These are phyloP conservation scores for Campoplex nolae DNA, from an alignment of 2,888 invertebrate genomes.

Conservation along the genomic window DNA sequence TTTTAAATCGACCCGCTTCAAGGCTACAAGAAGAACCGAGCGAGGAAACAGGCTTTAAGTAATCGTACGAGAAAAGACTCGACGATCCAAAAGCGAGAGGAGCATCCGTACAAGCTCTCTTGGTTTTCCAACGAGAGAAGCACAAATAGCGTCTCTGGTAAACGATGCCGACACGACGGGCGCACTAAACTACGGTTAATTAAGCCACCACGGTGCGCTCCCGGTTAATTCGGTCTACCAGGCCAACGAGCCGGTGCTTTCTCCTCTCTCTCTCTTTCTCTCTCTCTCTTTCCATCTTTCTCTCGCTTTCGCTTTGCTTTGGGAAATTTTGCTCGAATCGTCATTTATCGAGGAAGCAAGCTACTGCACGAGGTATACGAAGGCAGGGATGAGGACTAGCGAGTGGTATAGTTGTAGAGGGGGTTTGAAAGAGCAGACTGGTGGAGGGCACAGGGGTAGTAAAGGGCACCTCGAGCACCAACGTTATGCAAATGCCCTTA, in stretches of 20 bases:
- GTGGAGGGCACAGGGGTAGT: conserved; percentile 15
- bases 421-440: conserved; percentile 7
- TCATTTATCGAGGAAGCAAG: conserved; percentile 78
- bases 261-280: conserved; percentile 33
- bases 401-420: conserved; percentile 6
- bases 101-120: conserved; percentile 5
- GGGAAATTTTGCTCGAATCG: conserved; percentile 80
- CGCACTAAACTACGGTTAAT: conserved; percentile 75
- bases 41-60: conserved; percentile 9
- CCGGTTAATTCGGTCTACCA: conserved; percentile 62
- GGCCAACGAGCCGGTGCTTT: conserved; percentile 44
- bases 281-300: conserved; percentile 34
- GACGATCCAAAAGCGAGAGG: conserved; percentile 29
- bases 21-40: conserved; percentile 3
- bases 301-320: conserved; percentile 60
- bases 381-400: conserved; percentile 22
- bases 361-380: conserved; percentile 37
- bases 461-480: conserved; percentile 68
- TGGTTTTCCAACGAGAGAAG: conserved; percentile 15
- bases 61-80: conserved; percentile 52
- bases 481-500: conserved; percentile 80
- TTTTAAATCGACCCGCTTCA: neutral
- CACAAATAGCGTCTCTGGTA: conserved; percentile 56
- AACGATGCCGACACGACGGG: conserved; percentile 56
- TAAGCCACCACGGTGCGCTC: conserved; percentile 68